Evolutionary conservation across 1,140 invertebrate genomes (phyloP).

Genomic region (Saccostrea glomerata): DNA sequence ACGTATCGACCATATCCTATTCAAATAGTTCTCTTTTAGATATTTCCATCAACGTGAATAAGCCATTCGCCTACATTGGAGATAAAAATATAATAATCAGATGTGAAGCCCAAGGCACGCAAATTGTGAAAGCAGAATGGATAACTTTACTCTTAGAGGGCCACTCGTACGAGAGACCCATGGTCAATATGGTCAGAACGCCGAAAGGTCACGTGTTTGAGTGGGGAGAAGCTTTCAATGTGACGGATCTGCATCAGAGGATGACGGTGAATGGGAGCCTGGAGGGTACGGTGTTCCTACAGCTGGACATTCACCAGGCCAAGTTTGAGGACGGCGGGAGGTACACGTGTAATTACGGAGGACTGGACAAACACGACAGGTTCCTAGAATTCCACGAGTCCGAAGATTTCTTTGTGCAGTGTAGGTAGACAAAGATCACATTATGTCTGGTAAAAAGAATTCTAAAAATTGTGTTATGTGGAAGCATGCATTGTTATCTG

Average conservation of each 20-base stretch:
- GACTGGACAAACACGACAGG: background rate
- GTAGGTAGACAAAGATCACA: background rate
- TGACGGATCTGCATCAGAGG: background rate
- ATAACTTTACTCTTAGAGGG: background rate
- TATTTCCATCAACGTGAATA: background rate
- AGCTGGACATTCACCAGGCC: background rate
- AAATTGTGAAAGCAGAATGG: background rate
- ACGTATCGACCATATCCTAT: background rate
- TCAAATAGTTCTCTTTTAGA: background rate
- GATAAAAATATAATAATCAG: background rate
- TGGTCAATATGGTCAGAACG: background rate
- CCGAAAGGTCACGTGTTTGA: background rate
- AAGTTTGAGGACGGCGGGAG: slow-evolving; percentile 9
- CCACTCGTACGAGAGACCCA: background rate
- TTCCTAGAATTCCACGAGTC: slow-evolving; percentile 9
- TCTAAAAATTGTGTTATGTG: background rate
- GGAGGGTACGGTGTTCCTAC: background rate
- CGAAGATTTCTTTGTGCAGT: background rate
- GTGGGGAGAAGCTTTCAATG: slow-evolving; percentile 15
- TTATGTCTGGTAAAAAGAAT: background rate
- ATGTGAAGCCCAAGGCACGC: background rate
- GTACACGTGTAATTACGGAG: slow-evolving; percentile 19
- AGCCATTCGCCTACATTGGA: slow-evolving; percentile 4
- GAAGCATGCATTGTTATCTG: background rate
- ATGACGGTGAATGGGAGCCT: background rate